Percentiles rank a stretch among this genome's conserved stretches.
phyloP scores from a whole-genome alignment of 2,113 vertebrate species.

The Alethe castanea region DNA sequence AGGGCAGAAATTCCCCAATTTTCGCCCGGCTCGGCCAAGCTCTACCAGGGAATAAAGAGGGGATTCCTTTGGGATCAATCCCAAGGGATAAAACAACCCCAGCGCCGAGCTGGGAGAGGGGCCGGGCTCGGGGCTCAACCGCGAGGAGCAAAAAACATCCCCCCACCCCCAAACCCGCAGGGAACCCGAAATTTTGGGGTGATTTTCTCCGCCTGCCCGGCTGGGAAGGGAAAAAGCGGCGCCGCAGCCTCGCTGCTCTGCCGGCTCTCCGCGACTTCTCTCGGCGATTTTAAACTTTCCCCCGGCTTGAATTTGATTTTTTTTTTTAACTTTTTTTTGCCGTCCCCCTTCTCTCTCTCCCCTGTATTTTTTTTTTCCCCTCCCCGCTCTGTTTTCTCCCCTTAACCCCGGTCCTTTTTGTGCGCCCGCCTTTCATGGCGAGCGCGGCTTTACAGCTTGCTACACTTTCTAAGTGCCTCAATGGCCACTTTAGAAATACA shows the following conservation, averaged over 20 bases:
- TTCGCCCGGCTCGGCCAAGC: not conserved
- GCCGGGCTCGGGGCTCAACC: not conserved
- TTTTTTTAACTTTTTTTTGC: not conserved
- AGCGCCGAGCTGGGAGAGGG: not conserved
- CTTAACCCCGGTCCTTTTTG: not conserved
- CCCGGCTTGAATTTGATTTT: not conserved
- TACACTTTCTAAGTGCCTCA: conserved; percentile 61
- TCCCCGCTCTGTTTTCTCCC: conserved; percentile 21
- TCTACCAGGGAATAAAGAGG: not conserved
- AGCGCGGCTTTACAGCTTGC: conserved; percentile 50
- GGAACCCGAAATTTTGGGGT: not conserved
- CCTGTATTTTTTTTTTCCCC: not conserved
- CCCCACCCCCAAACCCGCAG: not conserved
- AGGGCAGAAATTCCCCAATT: not conserved
- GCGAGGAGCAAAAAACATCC: not conserved
- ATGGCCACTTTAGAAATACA: conserved; percentile 82
- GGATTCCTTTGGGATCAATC: not conserved
- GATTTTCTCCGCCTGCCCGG: not conserved
- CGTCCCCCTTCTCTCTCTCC: not conserved
- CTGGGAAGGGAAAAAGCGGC: not conserved
- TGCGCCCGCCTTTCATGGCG: not conserved
- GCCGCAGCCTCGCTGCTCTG: not conserved
- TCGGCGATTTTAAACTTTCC: not conserved
- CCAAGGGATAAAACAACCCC: not conserved
- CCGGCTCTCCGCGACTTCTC: not conserved